Evolutionary conservation across 2,888 invertebrate genomes (phyloP).

Genomic region (Acrocyrtus sp.): DNA sequence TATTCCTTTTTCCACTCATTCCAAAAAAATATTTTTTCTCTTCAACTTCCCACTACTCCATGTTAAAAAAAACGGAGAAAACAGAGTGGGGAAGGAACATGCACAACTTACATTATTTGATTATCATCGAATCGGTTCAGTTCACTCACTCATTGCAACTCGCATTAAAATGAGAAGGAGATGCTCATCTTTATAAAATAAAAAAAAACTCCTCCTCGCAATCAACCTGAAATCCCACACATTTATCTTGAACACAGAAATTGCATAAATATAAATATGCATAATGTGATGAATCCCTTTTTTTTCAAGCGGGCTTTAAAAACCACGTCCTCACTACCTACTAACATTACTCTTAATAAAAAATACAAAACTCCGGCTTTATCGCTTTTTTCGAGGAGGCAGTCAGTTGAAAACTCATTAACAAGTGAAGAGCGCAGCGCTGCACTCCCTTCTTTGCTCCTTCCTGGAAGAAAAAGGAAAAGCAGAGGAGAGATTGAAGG

Average conservation of each 20-base stretch:
- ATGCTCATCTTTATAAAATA: slow-evolving; percentile 17
- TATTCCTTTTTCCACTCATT: background rate
- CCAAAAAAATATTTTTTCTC: background rate
- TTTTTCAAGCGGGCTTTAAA: too few relatives aligned
- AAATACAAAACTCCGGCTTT: too few relatives aligned
- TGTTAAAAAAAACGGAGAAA: background rate
- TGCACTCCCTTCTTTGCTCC: slow-evolving; percentile 12
- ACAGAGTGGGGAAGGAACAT: too few relatives aligned
- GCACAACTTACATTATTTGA: background rate
- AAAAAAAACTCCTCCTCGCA: slow-evolving; percentile 11
- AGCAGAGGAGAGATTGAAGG: slow-evolving; percentile 1
- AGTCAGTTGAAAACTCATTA: slow-evolving; percentile 20
- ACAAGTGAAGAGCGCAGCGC: slow-evolving; percentile 2
- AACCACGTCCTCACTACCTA: too few relatives aligned
- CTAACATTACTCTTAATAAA: too few relatives aligned
- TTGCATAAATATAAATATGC: slow-evolving; percentile 7
- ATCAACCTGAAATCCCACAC: slow-evolving; percentile 21
- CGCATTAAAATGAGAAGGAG: slow-evolving; percentile 12
- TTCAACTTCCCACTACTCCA: background rate
- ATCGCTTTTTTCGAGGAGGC: too few relatives aligned
- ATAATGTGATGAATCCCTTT: too few relatives aligned
- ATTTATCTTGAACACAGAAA: slow-evolving; percentile 11
- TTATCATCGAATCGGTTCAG: slow-evolving; percentile 1
- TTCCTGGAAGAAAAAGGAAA: slow-evolving; percentile 30
- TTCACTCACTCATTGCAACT: slow-evolving; percentile 1